Evolutionary conservation across 2,797 vertebrate genomes (phyloP), one percentile per base, ranked within the genome.

Genomic region (Semaprochilodus insignis): DNA sequence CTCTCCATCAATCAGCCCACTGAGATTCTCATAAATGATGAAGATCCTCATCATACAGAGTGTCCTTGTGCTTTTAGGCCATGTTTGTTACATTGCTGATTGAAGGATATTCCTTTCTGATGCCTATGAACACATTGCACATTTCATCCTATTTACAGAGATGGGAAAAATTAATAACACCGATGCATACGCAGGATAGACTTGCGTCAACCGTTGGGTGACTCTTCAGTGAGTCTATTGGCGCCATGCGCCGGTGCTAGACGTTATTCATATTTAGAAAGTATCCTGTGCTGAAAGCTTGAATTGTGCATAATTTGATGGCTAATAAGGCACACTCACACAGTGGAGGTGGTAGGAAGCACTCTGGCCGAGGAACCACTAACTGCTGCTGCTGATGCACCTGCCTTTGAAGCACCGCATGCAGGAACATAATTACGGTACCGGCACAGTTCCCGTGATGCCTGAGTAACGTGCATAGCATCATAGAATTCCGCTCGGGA

Each of bases 281-380:
- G 71, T 75, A 27, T 71, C 17, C 77, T 31, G 62, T n/a, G 74
- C 51, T 62, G 67, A 81, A 78, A 85, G 79, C 82, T 70, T 4
- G 81, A 79, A 36, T 74, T 77, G 77, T 86, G 85, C 85, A 87
- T 89, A 88, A 91, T 89, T 86, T 85, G 76, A 83, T 85, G 52
- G 85, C 77, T 87, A 91, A 90, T 89, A 87, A 89, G 82, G 75
- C 52, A 54, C 80, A 36, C 78, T 73, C 78, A 81, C 85, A 71
- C 60, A 79, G 81, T 84, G 48, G 81, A 80, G 67, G 65, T 81
- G 86, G 51, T 83, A 76, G 52, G 83, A 86, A 74, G 69, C 85
- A 86, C 83, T 72, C 25, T 36, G 40, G 66, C 65, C 66, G 14
- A 74, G 23, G 23, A 74, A 70, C 63, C 62, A 5, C 21, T 52